Evolutionary conservation across 2,888 invertebrate species (phyloP).

Genomic region (Microctonus brassicae): DNA sequence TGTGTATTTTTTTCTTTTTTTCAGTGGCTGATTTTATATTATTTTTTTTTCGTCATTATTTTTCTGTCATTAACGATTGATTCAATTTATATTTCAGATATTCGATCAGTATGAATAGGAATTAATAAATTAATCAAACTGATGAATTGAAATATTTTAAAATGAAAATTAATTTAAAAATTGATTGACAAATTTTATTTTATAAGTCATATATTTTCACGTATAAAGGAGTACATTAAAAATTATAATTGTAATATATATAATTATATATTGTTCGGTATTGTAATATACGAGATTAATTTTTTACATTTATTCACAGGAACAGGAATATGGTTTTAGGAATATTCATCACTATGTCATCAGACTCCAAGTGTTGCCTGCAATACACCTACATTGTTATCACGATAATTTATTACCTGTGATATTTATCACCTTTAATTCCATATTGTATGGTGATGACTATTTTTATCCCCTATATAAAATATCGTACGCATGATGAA

Average conservation of each 20-base stretch:
- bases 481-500: not conserved
- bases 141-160: no score
- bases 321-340: slow-evolving; percentile 64
- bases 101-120: no score
- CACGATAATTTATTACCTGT: slow-evolving; percentile 27
- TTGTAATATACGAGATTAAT: not conserved
- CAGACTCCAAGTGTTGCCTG: slow-evolving; percentile 14
- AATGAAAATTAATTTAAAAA: no score
- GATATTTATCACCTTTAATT: not conserved
- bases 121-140: no score
- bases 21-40: not conserved
- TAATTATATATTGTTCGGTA: not conserved
- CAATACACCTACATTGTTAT: not conserved
- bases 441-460: not conserved
- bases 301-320: slow-evolving; percentile 11
- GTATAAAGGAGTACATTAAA: no score
- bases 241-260: no score
- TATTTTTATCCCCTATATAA: no score
- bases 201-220: no score
- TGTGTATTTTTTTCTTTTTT: not conserved
- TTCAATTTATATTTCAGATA: no score
- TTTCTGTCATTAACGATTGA: not conserved
- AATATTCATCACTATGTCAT: slow-evolving; percentile 59
- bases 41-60: no score
- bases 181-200: no score